Base-by-base conservation (phyloP, 2,888 invertebrate species). In the Pristionchus fissidentatus region DNA sequence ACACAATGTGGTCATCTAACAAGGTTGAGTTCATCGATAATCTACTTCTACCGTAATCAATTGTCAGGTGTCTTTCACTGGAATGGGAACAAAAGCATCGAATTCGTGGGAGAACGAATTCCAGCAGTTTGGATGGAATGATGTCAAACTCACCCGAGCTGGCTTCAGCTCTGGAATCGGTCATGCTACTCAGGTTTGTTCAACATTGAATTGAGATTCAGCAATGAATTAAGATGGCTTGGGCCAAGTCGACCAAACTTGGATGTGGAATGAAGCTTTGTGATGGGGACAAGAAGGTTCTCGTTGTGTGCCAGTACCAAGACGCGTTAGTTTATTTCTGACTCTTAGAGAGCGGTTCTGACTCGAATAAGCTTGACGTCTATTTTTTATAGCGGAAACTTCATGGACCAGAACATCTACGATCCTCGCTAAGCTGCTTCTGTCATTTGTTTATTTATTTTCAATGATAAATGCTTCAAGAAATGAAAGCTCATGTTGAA, bases 181-280 rank as follows among this genome's bases (percentile, higher is more conserved):
- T 10, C 75, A 75, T 75, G 75, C 75, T 2, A 75, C 75, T 3
- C 75, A 75, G 46, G 75, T 75, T 3, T 57, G 57, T n/a, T n/a
- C n/a, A n/a, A n/a, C n/a, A n/a, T n/a, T n/a, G n/a, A n/a, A n/a
- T n/a, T n/a, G n/a, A n/a, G n/a, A n/a, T n/a, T n/a, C n/a, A n/a
- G n/a, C n/a, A n/a, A n/a, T n/a, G n/a, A n/a, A n/a, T 15, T 49
- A 10, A 49, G 49, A 49, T 49, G 49, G 49, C 49, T 19, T 49
- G 49, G 49, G 49, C 49, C 49, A 49, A 10, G 19, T 49, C 49
- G 10, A 49, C 49, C 13, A 49, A 49, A 49, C 49, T 49, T 15
- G 49, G 49, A 49, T 49, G 49, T 49, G 49, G 49, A 49, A 49
- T 49, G 19, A 19, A 19, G 19, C 10, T 49, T 49, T 49, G 49